A percentile compares a stretch with the other conserved stretches of the same genome.
Conservation (phyloP, 1,140 invertebrate genomes). For the Megalopta genalis region DNA sequence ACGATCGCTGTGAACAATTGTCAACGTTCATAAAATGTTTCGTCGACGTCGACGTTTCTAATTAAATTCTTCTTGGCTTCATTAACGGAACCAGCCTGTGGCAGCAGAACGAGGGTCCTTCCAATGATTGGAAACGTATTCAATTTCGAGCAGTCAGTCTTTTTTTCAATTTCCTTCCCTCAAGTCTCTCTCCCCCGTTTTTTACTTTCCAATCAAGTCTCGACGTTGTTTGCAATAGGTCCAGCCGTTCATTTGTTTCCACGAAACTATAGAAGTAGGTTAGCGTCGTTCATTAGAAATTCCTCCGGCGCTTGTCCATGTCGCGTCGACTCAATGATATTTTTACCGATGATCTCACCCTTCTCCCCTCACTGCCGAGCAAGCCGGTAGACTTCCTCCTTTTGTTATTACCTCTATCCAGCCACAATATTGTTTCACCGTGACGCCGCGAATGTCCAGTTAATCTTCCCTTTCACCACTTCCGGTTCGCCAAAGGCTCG, state of each 20-base stretch:
- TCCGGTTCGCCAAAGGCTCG: conserved; percentile 1
- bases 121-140: conserved; percentile 46
- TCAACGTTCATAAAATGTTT: background rate
- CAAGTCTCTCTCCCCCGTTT: background rate
- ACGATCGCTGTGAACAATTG: too few species aligned
- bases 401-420: conserved; percentile 33
- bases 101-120: conserved; percentile 49
- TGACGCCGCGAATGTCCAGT: conserved; percentile 18
- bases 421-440: conserved; percentile 45
- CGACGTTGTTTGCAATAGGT: conserved; percentile 25
- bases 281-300: conserved; percentile 46
- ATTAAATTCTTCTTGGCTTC: conserved; percentile 24
- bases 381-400: conserved; percentile 6
- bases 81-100: background rate
- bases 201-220: conserved; percentile 25
- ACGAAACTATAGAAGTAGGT: conserved; percentile 32
- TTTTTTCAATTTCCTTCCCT: conserved; percentile 13
- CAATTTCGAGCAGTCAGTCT: conserved; percentile 35
- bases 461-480: conserved; percentile 44
- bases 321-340: conserved; percentile 2
- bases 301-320: background rate
- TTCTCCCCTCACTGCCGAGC: background rate
- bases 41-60: background rate
- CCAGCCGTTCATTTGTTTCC: conserved; percentile 42
- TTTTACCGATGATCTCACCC: background rate